These are phyloP conservation scores for Theocolax elegans DNA, from an alignment of 1,140 invertebrate genomes.

Conservation along the genomic window DNA sequence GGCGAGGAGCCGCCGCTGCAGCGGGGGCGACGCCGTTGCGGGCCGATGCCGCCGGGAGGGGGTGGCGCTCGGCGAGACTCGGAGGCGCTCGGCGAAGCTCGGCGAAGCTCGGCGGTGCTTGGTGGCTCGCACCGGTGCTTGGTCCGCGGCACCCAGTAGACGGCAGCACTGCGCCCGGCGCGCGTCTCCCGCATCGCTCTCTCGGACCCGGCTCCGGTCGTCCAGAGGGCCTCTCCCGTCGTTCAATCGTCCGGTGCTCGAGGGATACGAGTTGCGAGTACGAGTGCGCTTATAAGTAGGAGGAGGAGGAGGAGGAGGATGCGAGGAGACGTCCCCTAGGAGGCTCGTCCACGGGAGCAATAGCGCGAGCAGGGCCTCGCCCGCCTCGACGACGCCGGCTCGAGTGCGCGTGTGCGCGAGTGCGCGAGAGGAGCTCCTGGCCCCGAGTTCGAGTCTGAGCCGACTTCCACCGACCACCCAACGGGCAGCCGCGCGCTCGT, in stretches of 20 bases:
- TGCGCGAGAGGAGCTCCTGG: too few species aligned
- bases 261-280: slow-evolving; percentile 28
- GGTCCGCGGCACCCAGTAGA: slow-evolving; percentile 57
- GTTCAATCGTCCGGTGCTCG: background rate
- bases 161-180: slow-evolving; percentile 66
- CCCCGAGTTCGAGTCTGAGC: too few species aligned
- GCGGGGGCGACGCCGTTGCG: slow-evolving; percentile 6
- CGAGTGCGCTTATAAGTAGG: background rate
- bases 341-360: background rate
- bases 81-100: background rate
- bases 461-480: slow-evolving; percentile 9
- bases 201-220: slow-evolving; percentile 39
- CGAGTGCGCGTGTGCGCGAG: too few species aligned
- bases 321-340: too few species aligned
- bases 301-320: background rate
- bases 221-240: background rate
- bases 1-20: background rate
- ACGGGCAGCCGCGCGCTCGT: background rate
- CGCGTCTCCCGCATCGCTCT: slow-evolving; percentile 54
- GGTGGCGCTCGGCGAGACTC: slow-evolving; percentile 12
- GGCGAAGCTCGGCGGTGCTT: background rate
- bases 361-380: too few species aligned
- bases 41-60: slow-evolving; percentile 25
- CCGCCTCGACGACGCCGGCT: too few species aligned
- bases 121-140: background rate